Conservation (phyloP, 1,140 invertebrate species). For the Polypedilum pembai region DNA sequence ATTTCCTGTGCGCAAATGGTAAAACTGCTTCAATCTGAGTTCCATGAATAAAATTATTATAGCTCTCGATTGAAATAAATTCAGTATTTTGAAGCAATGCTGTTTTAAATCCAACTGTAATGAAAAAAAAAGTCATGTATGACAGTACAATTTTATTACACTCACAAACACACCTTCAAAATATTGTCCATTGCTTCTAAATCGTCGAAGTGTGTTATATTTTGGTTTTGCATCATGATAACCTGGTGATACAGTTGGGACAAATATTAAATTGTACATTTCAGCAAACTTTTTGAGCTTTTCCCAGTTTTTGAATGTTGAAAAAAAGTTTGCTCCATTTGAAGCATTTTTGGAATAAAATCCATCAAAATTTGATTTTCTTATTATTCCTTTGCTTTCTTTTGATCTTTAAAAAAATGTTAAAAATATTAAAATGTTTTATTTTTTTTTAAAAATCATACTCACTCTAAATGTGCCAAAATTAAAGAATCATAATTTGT, state of each 20-base stretch:
- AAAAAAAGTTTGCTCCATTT: constrained; percentile 54
- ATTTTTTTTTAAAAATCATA: neutral
- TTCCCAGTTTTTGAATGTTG: constrained; percentile 57
- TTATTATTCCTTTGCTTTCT: constrained; percentile 40
- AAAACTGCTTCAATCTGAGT: constrained; percentile 55
- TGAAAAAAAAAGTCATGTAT: neutral
- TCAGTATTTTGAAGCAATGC: constrained; percentile 47
- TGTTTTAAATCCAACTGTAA: constrained; percentile 47
- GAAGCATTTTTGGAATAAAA: constrained; percentile 56
- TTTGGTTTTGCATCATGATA: constrained; percentile 52
- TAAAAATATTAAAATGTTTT: constrained; percentile 43
- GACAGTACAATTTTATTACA: neutral
- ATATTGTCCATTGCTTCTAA: constrained; percentile 47
- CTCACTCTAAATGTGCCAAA: constrained; percentile 47
- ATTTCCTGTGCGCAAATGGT: constrained; percentile 43
- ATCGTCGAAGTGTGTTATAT: constrained; percentile 48
- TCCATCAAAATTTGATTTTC: constrained; percentile 52
- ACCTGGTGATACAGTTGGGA: constrained; percentile 54
- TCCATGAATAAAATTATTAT: constrained; percentile 56
- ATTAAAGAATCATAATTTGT: constrained; percentile 51
- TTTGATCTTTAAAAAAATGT: constrained; percentile 40
- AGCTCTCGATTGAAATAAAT: constrained; percentile 51
- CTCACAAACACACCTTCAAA: constrained; percentile 33
- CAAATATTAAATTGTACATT: constrained; percentile 50
- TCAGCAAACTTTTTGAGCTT: constrained; percentile 49